phyloP scores from a whole-genome alignment of 2,888 invertebrate genomes.

The Catotricha subobsoleta region DNA sequence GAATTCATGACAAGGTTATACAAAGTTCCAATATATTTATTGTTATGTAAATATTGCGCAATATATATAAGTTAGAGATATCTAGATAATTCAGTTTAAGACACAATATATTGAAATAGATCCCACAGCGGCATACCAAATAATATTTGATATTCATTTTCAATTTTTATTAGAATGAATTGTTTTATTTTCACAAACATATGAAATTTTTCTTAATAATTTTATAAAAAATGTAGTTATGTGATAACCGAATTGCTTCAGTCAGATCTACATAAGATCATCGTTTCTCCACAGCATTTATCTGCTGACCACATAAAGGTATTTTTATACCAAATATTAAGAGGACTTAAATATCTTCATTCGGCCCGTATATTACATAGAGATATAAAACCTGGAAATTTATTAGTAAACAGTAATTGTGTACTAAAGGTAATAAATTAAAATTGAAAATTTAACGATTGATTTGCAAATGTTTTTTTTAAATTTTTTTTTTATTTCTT shows the following conservation, averaged over 20 bases:
- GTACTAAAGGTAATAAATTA: slow-evolving; percentile 59
- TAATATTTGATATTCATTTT: background rate
- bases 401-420: slow-evolving; percentile 98
- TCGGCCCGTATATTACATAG: slow-evolving; percentile 95
- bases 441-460: background rate
- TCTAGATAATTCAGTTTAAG: too few species aligned
- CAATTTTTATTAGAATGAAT: slow-evolving; percentile 5
- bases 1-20: too few species aligned
- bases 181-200: slow-evolving; percentile 10
- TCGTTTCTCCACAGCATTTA: slow-evolving; percentile 97
- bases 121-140: too few species aligned
- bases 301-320: slow-evolving; percentile 99
- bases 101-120: too few species aligned
- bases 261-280: slow-evolving; percentile 99
- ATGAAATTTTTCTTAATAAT: slow-evolving; percentile 13
- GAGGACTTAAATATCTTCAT: slow-evolving; percentile 98
- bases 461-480: background rate
- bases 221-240: slow-evolving; percentile 47
- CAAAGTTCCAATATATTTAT: too few species aligned
- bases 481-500: slow-evolving; percentile 1
- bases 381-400: slow-evolving; percentile 98
- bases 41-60: too few species aligned
- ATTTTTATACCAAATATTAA: slow-evolving; percentile 98
- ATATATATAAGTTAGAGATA: too few species aligned
- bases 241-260: slow-evolving; percentile 99